Conservation (phyloP, 2,797 vertebrate genomes). For the Darevskia mixta region DNA sequence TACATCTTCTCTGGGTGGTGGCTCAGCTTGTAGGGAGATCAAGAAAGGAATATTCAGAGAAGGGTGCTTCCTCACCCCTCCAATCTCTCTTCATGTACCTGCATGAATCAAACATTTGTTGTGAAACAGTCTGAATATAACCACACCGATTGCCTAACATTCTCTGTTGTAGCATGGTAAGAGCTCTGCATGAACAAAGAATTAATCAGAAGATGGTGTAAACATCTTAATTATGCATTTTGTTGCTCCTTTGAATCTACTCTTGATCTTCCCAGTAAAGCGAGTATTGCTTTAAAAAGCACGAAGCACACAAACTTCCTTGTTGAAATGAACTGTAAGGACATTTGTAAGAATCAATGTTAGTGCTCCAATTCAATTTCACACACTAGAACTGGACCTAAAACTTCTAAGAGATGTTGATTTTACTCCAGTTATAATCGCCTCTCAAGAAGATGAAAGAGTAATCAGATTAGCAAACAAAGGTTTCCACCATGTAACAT, state of each 20-base stretch:
- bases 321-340: not conserved
- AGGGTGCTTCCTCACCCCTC: too few relatives aligned
- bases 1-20: not conserved
- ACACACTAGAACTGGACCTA: not conserved
- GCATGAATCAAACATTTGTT: not conserved
- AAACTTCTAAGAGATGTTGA: slow-evolving; percentile 19
- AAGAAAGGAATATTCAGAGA: not conserved
- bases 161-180: not conserved
- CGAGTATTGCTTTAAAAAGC: not conserved
- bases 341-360: not conserved
- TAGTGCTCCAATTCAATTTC: not conserved
- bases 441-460: slow-evolving; percentile 23
- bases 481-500: not conserved
- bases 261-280: not conserved
- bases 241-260: not conserved
- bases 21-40: not conserved
- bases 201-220: not conserved
- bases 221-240: not conserved
- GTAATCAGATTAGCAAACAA: not conserved
- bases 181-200: not conserved
- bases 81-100: not conserved
- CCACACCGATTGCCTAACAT: not conserved
- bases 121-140: not conserved
- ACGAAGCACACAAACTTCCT: too few relatives aligned
- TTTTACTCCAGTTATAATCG: not conserved